Evolutionary conservation across 2,888 invertebrate genomes (phyloP).

Genomic region (Hemistola chrysoprasaria): DNA sequence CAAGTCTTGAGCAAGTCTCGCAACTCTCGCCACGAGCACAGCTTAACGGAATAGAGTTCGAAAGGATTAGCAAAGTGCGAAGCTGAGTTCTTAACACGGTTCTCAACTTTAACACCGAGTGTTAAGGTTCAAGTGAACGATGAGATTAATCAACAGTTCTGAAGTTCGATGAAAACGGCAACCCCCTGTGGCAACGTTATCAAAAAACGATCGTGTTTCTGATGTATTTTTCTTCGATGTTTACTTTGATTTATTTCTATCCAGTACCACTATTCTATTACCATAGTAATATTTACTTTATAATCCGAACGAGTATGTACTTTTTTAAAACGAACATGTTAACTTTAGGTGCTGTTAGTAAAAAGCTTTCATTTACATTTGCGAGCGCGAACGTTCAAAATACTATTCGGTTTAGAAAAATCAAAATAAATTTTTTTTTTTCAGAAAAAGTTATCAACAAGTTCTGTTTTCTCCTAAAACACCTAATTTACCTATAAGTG

Average conservation of each 20-base stretch:
- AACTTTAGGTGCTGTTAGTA: too few relatives aligned
- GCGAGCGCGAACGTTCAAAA: not conserved
- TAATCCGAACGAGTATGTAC: too few relatives aligned
- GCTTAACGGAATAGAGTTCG: conserved; percentile 60
- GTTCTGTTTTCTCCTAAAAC: conserved; percentile 21
- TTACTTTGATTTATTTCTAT: too few relatives aligned
- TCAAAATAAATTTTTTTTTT: conserved; percentile 5
- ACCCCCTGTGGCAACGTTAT: conserved; percentile 14
- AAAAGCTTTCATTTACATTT: too few relatives aligned
- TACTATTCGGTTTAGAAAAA: conserved; percentile 1
- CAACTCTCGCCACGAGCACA: conserved; percentile 50
- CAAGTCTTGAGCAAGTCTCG: conserved; percentile 51
- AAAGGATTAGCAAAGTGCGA: conserved; percentile 45
- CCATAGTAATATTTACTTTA: too few relatives aligned
- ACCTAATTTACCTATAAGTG: conserved; percentile 32
- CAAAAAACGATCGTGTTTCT: conserved; percentile 10
- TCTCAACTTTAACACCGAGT: conserved; percentile 27
- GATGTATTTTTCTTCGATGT: conserved; percentile 8
- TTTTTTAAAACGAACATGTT: too few relatives aligned
- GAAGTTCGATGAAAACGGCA: conserved; percentile 20
- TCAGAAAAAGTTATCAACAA: conserved; percentile 21
- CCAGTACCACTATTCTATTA: too few relatives aligned
- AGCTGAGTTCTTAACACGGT: conserved; percentile 32
- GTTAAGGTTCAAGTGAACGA: conserved; percentile 20
- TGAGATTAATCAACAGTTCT: conserved; percentile 21